Percentiles rank a stretch among this genome's conserved stretches.
phyloP scores from a whole-genome alignment of 2,113 vertebrate species.

The Willisornis vidua region DNA sequence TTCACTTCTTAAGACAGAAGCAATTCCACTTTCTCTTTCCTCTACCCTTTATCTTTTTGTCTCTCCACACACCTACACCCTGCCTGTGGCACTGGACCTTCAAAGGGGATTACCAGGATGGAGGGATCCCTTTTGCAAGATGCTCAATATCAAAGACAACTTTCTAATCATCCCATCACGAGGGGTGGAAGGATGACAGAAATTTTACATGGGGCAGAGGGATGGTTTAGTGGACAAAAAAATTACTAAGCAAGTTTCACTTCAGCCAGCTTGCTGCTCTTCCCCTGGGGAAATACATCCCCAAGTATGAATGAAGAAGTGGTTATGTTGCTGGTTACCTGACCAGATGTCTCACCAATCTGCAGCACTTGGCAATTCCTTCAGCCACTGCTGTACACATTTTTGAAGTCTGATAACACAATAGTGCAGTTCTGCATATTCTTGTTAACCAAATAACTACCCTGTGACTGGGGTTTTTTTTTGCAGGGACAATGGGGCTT shows the following conservation, averaged over 20 bases:
- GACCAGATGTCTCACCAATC: not conserved
- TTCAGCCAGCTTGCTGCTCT: not conserved
- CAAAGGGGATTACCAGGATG: accelerated
- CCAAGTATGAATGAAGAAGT: not conserved
- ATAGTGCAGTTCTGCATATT: not conserved
- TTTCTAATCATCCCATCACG: accelerated
- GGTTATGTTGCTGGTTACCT: not conserved
- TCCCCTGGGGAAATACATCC: not conserved
- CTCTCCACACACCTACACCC: not conserved
- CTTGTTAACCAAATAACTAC: not conserved
- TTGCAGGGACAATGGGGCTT: accelerated
- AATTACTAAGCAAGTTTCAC: not conserved
- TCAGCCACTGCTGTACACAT: not conserved
- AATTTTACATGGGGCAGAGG: not conserved
- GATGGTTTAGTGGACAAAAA: not conserved
- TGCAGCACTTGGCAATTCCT: not conserved
- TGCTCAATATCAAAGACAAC: not conserved
- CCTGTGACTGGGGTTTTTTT: not conserved
- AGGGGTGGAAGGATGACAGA: not conserved
- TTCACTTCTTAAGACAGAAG: not conserved
- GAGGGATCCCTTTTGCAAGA: not conserved
- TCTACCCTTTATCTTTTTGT: not conserved
- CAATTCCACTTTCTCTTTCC: not conserved
- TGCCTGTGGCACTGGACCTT: not conserved
- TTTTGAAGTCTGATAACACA: not conserved